These are phyloP conservation scores for Hydrozoanthus gracilis DNA, from an alignment of 92 coral and sea anemone species.

Conservation along the genomic window DNA sequence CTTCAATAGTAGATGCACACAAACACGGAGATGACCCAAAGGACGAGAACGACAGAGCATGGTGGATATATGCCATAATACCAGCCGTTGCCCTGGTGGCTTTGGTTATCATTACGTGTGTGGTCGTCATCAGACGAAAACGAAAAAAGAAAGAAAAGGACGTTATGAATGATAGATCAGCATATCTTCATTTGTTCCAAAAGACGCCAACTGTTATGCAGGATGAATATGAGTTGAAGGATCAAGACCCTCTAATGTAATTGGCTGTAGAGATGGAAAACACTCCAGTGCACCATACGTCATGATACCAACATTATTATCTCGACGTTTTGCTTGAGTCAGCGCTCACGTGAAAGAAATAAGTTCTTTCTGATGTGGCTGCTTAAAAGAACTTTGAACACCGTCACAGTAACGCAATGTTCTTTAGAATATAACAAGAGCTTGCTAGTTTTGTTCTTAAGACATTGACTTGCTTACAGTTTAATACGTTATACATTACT, in stretches of 20 bases:
- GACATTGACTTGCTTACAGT: too few relatives aligned
- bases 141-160: conserved; percentile 68
- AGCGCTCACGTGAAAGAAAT: background rate
- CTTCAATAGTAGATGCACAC: conserved; percentile 27
- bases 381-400: background rate
- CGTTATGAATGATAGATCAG: conserved; percentile 75
- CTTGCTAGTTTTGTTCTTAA: too few relatives aligned
- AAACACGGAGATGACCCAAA: conserved; percentile 45
- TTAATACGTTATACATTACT: too few relatives aligned
- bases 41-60: conserved; percentile 30
- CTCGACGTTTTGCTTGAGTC: background rate
- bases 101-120: conserved; percentile 80
- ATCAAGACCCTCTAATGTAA: conserved; percentile 44
- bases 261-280: background rate
- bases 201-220: conserved; percentile 94
- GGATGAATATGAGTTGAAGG: conserved; percentile 93
- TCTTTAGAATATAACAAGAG: too few relatives aligned
- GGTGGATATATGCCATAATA: conserved; percentile 97
- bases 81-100: conserved; percentile 93
- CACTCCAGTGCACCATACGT: too few relatives aligned
- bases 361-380: background rate
- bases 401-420: too few relatives aligned
- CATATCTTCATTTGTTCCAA: conserved; percentile 77
- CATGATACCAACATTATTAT: too few relatives aligned
- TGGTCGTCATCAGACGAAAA: conserved; percentile 77